These are phyloP conservation scores for Leptothorax acervorum DNA, from an alignment of 2,888 invertebrate species.

Conservation along the genomic window DNA sequence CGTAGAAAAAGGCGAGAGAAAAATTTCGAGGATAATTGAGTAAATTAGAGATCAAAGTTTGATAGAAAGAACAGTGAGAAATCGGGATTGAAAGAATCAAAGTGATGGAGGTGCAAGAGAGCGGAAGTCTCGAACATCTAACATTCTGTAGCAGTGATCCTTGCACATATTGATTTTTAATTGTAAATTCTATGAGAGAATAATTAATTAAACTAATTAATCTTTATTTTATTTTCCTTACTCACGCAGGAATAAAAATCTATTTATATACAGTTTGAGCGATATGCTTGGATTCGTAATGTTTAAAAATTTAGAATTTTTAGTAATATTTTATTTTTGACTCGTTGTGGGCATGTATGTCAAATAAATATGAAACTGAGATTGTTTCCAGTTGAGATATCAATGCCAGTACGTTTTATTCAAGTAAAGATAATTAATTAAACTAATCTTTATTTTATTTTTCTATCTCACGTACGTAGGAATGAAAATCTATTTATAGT, in stretches of 20 bases:
- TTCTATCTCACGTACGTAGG: no score
- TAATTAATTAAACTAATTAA: background rate
- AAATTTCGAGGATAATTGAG: background rate
- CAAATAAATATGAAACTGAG: constrained; percentile 11
- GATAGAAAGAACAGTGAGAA: background rate
- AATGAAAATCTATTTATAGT: no score
- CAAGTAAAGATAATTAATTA: background rate
- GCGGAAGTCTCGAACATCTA: background rate
- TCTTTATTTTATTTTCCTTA: constrained; percentile 5
- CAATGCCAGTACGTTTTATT: background rate
- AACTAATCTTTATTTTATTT: no score
- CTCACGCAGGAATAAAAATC: background rate
- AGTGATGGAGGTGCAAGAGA: background rate
- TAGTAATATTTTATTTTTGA: background rate
- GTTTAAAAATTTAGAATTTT: background rate
- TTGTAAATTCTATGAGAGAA: background rate
- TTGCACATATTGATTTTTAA: background rate
- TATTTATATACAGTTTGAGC: background rate
- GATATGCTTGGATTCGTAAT: background rate
- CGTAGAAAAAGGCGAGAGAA: background rate
- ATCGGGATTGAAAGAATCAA: background rate
- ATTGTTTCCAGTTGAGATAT: background rate
- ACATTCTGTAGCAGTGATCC: background rate
- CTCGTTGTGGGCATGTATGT: background rate
- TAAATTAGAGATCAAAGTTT: constrained; percentile 6